These are phyloP conservation scores for Bombus confusus DNA, from an alignment of 1,140 invertebrate species.

Conservation along the genomic window DNA sequence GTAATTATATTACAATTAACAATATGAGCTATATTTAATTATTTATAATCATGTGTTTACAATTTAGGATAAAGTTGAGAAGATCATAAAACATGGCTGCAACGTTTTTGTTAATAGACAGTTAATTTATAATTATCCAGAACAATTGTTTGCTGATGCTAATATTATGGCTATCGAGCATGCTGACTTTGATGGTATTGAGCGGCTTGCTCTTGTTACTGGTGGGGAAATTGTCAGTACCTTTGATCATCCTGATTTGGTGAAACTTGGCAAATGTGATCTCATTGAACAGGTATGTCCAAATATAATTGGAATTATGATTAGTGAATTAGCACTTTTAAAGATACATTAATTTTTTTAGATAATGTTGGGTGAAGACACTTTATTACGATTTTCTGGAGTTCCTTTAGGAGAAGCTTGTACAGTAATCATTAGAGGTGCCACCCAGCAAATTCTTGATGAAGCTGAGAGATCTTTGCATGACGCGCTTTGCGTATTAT, in stretches of 20 bases:
- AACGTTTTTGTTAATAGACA: constrained; percentile 99
- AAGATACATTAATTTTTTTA: constrained; percentile 70
- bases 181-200: constrained; percentile 99
- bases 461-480: constrained; percentile 99
- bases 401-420: constrained; percentile 98
- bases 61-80: constrained; percentile 94
- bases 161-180: constrained; percentile 99
- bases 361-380: constrained; percentile 99
- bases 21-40: neutral
- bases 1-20: neutral
- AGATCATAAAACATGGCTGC: constrained; percentile 97
- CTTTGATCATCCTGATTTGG: constrained; percentile 95
- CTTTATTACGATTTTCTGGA: constrained; percentile 96
- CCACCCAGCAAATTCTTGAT: constrained; percentile 99
- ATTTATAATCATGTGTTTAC: neutral
- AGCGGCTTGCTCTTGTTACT: constrained; percentile 97
- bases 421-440: constrained; percentile 97
- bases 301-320: neutral
- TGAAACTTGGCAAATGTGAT: constrained; percentile 97
- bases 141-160: constrained; percentile 99
- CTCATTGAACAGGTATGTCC: constrained; percentile 93
- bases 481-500: constrained; percentile 98
- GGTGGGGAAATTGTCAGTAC: constrained; percentile 99
- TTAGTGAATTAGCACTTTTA: constrained; percentile 4
- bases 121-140: constrained; percentile 99